Base-by-base conservation (phyloP, 2,888 invertebrate genomes). In the Tribolium freemani region DNA sequence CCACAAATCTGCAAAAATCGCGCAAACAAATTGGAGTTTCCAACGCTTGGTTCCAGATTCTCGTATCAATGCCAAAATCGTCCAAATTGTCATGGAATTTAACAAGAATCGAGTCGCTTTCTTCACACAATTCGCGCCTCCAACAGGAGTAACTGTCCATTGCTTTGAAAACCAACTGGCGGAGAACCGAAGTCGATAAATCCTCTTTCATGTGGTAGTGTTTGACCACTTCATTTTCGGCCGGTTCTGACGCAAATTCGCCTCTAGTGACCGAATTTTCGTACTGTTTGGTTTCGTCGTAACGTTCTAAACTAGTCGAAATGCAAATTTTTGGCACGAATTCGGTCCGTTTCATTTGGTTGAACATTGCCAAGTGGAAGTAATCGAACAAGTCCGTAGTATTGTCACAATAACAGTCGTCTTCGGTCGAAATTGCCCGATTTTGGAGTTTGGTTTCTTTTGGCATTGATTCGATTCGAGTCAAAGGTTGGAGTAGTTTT, bases 1-100 rank as follows among this genome's bases (percentile, higher is more conserved):
- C 51, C 1, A 76, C 70, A 58, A 80, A 83, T 72, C 75, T 78
- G 71, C 83, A 82, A 53, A 83, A 83, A 70, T 83, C 83, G 61
- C 82, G 72, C 4, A 83, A 64, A 66, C 83, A 81, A 21, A 82
- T 72, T 0, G 82, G 81, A 3, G 80, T 81, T 26, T 76, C 72
- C 8, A 83, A 44, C 48, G 68, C 63, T 44, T 76, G 76, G 11
- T 80, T 72, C 72, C 73, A 81, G 8, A 77, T 56, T 75, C 72
- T 77, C 0, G 76, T 75, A 54, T 79, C 78, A 0, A 78, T 31
- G n/a, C 82, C 83, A 63, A 81, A 82, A 3, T 77, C 74, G 51
- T 82, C 78, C 5, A 82, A 69, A 69, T 78, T 74, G 60, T 82
- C 77, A 50, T 78, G 78, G 50, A 81, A 81, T 26, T 77, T 63